Conservation (phyloP, 2,797 vertebrate genomes). For the Peromyscus attwateri region DNA sequence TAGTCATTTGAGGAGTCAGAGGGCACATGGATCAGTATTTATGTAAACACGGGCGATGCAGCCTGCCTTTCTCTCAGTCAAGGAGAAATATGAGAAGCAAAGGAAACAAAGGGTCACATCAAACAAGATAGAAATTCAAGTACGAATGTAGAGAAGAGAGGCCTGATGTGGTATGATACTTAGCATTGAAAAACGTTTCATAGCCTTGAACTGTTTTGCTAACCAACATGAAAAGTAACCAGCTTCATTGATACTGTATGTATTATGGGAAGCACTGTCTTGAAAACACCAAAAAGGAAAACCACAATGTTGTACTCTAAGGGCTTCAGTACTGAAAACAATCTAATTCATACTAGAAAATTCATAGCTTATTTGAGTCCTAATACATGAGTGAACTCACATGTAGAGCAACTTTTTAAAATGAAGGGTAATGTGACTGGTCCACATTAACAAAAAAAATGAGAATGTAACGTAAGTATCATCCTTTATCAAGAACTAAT, state of each 20-base stretch:
- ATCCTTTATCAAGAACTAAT: not conserved
- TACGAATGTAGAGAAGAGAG: constrained; percentile 53
- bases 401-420: not conserved
- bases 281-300: constrained; percentile 48
- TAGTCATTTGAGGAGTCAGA: constrained; percentile 74
- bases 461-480: constrained; percentile 42
- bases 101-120: constrained; percentile 46
- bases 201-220: not conserved
- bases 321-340: constrained; percentile 20
- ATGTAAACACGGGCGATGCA: constrained; percentile 66
- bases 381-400: not conserved
- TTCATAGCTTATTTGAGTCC: constrained; percentile 36
- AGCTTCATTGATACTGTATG: not conserved
- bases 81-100: constrained; percentile 63
- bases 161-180: not conserved
- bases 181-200: not conserved
- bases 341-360: constrained; percentile 28
- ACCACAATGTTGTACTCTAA: constrained; percentile 28
- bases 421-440: not conserved
- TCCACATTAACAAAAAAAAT: constrained; percentile 16
- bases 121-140: constrained; percentile 11
- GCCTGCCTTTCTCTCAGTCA: constrained; percentile 21
- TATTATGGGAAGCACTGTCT: constrained; percentile 31
- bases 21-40: constrained; percentile 60
- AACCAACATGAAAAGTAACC: not conserved